phyloP scores from a whole-genome alignment of 1,140 invertebrate genomes.

The Diuraphis noxia region DNA sequence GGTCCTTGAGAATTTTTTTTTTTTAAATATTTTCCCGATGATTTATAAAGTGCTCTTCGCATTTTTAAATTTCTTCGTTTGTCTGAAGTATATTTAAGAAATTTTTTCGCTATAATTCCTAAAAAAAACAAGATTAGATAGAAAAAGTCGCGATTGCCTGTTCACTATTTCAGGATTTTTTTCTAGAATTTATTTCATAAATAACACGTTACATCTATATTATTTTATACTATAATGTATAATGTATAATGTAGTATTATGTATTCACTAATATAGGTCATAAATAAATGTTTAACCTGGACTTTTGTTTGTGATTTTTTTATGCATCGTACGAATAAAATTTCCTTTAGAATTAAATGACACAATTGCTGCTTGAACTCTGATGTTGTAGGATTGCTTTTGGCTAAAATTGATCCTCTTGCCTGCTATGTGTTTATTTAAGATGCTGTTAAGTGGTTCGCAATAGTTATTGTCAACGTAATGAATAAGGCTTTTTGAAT shows the following conservation, averaged over 20 bases:
- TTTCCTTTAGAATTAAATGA: not conserved
- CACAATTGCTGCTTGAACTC: not conserved
- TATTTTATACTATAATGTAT: not conserved
- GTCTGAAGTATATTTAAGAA: not conserved
- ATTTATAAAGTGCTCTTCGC: not conserved
- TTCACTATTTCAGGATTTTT: too few species aligned
- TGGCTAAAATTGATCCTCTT: not conserved
- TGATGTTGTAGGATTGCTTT: not conserved
- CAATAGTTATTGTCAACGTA: conserved; percentile 25
- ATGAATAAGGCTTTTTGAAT: not conserved
- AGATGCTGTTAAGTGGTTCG: not conserved
- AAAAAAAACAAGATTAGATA: not conserved
- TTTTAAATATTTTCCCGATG: not conserved
- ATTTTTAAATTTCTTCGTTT: not conserved
- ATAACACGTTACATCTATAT: not conserved
- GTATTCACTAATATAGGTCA: too few species aligned
- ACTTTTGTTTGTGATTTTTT: conserved; percentile 25
- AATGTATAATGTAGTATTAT: too few species aligned
- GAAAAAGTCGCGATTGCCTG: too few species aligned
- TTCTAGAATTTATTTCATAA: not conserved
- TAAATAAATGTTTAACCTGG: not conserved
- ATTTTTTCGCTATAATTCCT: not conserved
- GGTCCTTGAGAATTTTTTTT: conserved; percentile 2
- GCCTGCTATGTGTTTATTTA: not conserved
- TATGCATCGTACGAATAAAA: conserved; percentile 13